Conservation (phyloP, 2,888 invertebrate species). For the Cosmia trapezina region DNA sequence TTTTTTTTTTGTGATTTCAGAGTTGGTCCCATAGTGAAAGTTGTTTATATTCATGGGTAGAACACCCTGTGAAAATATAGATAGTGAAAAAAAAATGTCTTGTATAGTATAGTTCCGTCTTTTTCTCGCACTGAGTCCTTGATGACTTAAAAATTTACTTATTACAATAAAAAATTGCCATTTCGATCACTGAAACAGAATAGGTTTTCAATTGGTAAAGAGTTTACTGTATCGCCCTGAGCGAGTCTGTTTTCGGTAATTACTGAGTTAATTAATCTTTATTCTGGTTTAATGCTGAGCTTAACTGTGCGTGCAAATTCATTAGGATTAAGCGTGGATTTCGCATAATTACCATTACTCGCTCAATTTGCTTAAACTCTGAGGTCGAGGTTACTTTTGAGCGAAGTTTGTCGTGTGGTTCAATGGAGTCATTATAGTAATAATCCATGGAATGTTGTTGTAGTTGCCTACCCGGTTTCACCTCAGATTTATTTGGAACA, state of each 20-base stretch:
- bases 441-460: not conserved
- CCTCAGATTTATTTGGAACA: not conserved
- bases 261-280: slow-evolving; percentile 55
- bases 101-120: too few species aligned
- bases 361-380: slow-evolving; percentile 35
- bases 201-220: slow-evolving; percentile 1
- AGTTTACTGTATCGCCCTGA: slow-evolving; percentile 12
- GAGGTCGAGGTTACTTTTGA: slow-evolving; percentile 29
- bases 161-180: too few species aligned
- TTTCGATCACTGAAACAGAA: not conserved
- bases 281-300: slow-evolving; percentile 42
- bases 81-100: too few species aligned
- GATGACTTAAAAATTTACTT: too few species aligned
- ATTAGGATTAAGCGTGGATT: slow-evolving; percentile 49
- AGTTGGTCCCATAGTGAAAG: too few species aligned
- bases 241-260: slow-evolving; percentile 31
- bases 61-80: too few species aligned
- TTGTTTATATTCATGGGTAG: too few species aligned
- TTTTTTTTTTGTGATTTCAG: too few species aligned
- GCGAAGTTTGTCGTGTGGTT: slow-evolving; percentile 6
- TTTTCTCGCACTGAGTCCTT: too few species aligned
- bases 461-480: not conserved
- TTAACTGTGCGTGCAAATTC: slow-evolving; percentile 43
- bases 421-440: not conserved
- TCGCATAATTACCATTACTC: slow-evolving; percentile 50